Evolutionary conservation across 2,113 vertebrate species (phyloP).

Genomic region (Lagopus leucura): DNA sequence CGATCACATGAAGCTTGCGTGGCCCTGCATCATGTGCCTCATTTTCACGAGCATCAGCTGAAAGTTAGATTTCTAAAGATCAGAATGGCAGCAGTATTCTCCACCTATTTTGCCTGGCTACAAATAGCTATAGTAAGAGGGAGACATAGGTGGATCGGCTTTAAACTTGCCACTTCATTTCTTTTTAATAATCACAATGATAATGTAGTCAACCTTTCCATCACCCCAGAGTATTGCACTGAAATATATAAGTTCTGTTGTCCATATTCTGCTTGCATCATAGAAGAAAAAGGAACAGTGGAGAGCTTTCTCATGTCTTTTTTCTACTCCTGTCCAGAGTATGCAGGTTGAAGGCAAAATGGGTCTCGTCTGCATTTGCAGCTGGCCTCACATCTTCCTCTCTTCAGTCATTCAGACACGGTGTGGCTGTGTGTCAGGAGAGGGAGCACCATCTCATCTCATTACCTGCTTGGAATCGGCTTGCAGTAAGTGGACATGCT

Average conservation of each 20-base stretch:
- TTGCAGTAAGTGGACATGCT: background rate
- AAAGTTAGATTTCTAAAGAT: conserved; percentile 6
- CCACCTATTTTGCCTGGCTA: background rate
- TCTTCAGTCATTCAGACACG: background rate
- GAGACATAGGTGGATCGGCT: conserved; percentile 43
- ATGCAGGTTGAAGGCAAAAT: background rate
- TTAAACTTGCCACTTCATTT: conserved; percentile 39
- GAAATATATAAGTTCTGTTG: background rate
- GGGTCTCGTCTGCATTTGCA: background rate
- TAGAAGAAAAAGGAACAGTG: background rate
- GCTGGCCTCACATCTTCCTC: background rate
- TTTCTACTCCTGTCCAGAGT: background rate
- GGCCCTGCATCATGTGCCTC: conserved; percentile 45
- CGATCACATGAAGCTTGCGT: conserved; percentile 23
- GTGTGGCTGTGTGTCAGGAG: background rate
- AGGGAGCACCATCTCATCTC: background rate
- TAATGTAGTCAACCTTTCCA: background rate
- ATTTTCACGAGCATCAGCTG: background rate
- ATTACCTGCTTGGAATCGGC: background rate
- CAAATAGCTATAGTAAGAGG: conserved; percentile 20
- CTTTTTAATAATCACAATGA: conserved; percentile 36
- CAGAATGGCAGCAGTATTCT: background rate
- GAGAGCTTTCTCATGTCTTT: background rate
- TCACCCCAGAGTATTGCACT: background rate
- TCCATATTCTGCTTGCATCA: background rate